Evolutionary conservation across 2,888 invertebrate species (phyloP).

Genomic region (Caenorhabditis doughertyi): DNA sequence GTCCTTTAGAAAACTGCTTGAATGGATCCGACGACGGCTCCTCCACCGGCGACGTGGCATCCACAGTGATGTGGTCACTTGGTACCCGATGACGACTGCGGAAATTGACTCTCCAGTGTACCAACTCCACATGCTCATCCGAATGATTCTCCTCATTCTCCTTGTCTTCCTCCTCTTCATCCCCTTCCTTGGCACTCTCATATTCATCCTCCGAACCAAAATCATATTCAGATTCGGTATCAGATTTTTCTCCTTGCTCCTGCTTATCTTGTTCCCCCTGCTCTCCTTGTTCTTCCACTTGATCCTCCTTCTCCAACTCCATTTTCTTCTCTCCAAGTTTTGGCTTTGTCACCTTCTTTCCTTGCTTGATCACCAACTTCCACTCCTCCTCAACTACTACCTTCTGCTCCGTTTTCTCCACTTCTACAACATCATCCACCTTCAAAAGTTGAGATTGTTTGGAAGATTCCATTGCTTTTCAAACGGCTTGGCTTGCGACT

Average conservation of each 20-base stretch:
- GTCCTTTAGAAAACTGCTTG: neutral
- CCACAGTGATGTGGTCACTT: constrained; percentile 8
- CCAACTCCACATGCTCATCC: neutral
- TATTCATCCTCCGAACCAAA: neutral
- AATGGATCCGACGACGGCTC: neutral
- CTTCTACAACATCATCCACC: neutral
- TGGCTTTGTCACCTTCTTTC: neutral
- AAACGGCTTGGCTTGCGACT: neutral
- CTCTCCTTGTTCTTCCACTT: neutral
- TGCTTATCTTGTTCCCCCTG: too few relatives aligned
- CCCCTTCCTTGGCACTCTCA: neutral
- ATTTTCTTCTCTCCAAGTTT: neutral
- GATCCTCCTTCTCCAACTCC: neutral
- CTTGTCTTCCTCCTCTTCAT: neutral
- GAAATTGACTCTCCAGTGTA: constrained; percentile 29
- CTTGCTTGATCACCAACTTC: neutral
- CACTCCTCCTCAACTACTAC: neutral
- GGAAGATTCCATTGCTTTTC: constrained; percentile 1
- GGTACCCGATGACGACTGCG: constrained; percentile 19
- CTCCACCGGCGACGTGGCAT: neutral
- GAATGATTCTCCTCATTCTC: neutral
- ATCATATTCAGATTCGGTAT: neutral
- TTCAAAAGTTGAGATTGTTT: neutral
- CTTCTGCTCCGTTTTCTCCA: neutral
- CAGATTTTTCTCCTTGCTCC: too few relatives aligned